Evolutionary conservation across 2,888 invertebrate species (phyloP), one percentile per base, ranked within the genome.

Genomic region (Celastrina argiolus): DNA sequence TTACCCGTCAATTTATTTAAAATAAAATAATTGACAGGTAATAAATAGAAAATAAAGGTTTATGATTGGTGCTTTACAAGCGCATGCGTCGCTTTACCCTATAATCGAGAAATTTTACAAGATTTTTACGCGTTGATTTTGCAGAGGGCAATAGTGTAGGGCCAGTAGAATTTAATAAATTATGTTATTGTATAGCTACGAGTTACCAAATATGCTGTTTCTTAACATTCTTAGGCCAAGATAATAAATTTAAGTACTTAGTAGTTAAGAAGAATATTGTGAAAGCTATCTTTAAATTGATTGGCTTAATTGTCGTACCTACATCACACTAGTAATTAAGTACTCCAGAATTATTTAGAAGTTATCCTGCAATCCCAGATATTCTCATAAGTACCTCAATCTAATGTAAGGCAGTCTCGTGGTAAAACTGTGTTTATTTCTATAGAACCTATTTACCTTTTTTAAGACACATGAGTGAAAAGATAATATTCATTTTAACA

Each of bases 131-230:
- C 5, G 31, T 31, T 31, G 31, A 31, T 6, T 4, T 31, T 31
- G 31, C 31, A 31, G 31, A 31, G 10, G 36, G 36, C 8, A 36
- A 12, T 12, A 36, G 36, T 22, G 51, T 22, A 51, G 14, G 22
- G 22, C 51, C 14, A 5, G 22, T 22, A 59, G 59, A 31, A 34
- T 10, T 16, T 34, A 34, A n/a, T 59, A 34, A 34, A 59, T 31
- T 51, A 51, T 16, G 10, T 10, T 59, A 58, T 31, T 26, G 31
- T 34, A 31, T 58, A 58, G 26, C 31, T 58, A 34, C 16, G 26
- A 31, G 59, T 59, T 59, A 34, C 59, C 59, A 34, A 59, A 59
- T 34, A 34, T 34, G 31, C 12, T 59, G 10, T 58, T n/a, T 58
- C 14, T 31, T 1, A 16, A 59, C 5, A 34, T 34, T 16, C 6